Base-by-base conservation (phyloP, 92 coral and sea anemone species). In the Plumapathes pennacea region DNA sequence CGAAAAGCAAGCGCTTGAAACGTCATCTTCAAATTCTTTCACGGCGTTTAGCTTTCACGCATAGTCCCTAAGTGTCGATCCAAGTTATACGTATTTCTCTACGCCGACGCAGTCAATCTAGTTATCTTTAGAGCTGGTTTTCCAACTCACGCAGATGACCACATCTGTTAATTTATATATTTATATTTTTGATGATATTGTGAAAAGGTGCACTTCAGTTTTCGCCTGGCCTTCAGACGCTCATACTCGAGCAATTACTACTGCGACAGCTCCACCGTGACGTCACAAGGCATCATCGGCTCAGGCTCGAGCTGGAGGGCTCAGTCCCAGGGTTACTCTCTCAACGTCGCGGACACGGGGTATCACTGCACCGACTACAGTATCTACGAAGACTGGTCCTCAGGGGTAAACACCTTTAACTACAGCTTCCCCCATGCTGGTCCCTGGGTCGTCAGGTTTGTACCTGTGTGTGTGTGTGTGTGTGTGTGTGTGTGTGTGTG, bases 301-400 rank as follows among this genome's bases (percentile, higher is more conserved):
- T 29, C 57, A 5, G 76, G 82, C 23, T 60, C 32, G 5, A 36
- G 25, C 11, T 62, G 85, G 80, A 53, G 1, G 9, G 60, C 72
- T 21, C 8, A 14, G 0, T 55, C 24, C 38, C 19, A 28, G 18
- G 24, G 28, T 4, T 38, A 46, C 39, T 14, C 59, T 28, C 2
- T 0, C n/a, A 75, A 22, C 12, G 22, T 55, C 15, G 61, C 54
- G 19, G 66, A 37, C 38, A 50, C 62, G 2, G 67, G 74, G 5
- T 38, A 64, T 32, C 82, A 27, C 33, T 75, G 82, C 18, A 75
- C 82, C 14, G 82, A 75, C 60, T 64, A 45, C 67, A 75, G 82
- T 47, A 50, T 43, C 12, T 54, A 22, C 15, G 82, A 75, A 24
- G 82, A 75, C 45, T 75, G 82, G 82, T 54, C 82, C 4, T 60